A percentile compares a stretch with the other conserved stretches of the same genome.
phyloP scores from a whole-genome alignment of 2,113 vertebrate species.

The Ovibos moschatus region DNA sequence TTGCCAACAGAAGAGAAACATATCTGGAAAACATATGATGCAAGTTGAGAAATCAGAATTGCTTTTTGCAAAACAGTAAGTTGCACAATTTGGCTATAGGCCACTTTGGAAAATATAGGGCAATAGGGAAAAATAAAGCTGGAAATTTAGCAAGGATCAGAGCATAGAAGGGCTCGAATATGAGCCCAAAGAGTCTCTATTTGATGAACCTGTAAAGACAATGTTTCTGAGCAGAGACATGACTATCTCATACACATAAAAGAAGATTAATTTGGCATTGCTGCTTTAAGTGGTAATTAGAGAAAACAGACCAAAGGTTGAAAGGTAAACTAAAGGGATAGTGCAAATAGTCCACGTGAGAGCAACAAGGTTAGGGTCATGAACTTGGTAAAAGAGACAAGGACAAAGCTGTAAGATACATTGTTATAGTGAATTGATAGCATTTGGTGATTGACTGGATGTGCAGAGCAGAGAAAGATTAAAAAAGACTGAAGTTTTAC shows the following conservation, averaged over 20 bases:
- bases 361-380: not conserved
- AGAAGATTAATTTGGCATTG: not conserved
- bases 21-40: not conserved
- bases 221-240: not conserved
- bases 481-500: not conserved
- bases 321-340: not conserved
- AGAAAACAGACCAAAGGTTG: not conserved
- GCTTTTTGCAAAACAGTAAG: not conserved
- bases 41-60: conserved; percentile 12
- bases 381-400: not conserved
- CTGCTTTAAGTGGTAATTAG: not conserved
- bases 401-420: fast-evolving
- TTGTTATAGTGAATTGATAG: not conserved
- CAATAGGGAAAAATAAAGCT: not conserved
- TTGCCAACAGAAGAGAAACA: not conserved
- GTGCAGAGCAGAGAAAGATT: not conserved
- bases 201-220: not conserved
- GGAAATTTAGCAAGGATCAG: not conserved
- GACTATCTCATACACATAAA: not conserved
- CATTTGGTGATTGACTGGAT: not conserved
- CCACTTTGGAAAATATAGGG: not conserved
- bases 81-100: not conserved
- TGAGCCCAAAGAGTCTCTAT: not conserved
- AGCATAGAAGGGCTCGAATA: not conserved
- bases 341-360: not conserved